phyloP scores from a whole-genome alignment of 2,888 invertebrate genomes.

The Dicranocentrus wangi region DNA sequence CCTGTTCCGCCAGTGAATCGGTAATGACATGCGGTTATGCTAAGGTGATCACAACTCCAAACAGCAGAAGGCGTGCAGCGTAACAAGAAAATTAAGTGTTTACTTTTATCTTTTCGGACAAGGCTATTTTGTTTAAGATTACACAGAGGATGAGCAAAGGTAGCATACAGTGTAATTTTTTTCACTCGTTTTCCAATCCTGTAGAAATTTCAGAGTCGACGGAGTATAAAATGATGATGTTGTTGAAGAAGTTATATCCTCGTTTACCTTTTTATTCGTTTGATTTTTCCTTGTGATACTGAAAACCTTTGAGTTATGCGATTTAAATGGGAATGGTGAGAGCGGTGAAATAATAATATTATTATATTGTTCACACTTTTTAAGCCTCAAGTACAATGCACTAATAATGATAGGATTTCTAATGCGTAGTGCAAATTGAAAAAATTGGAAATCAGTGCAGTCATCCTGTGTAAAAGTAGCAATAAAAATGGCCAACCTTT shows the following conservation, averaged over 20 bases:
- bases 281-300: slow-evolving; percentile 24
- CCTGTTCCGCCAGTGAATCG: background rate
- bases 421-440: no score
- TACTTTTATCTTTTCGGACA: slow-evolving; percentile 35
- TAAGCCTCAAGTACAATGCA: no score
- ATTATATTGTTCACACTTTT: no score
- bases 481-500: no score
- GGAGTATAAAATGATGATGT: slow-evolving; percentile 40
- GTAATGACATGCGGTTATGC: slow-evolving; percentile 29
- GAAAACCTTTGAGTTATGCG: background rate
- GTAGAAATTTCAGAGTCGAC: slow-evolving; percentile 45
- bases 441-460: no score
- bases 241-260: slow-evolving; percentile 26
- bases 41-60: slow-evolving; percentile 26
- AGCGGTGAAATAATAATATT: no score
- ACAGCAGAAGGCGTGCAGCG: slow-evolving; percentile 11
- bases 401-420: no score
- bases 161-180: background rate
- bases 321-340: background rate
- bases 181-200: slow-evolving; percentile 2
- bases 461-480: no score
- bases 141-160: background rate
- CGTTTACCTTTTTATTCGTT: background rate
- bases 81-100: slow-evolving; percentile 15
- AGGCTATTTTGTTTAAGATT: background rate